These are phyloP conservation scores for Sebastes alutus DNA, from an alignment of 2,797 vertebrate genomes.

Conservation along the genomic window DNA sequence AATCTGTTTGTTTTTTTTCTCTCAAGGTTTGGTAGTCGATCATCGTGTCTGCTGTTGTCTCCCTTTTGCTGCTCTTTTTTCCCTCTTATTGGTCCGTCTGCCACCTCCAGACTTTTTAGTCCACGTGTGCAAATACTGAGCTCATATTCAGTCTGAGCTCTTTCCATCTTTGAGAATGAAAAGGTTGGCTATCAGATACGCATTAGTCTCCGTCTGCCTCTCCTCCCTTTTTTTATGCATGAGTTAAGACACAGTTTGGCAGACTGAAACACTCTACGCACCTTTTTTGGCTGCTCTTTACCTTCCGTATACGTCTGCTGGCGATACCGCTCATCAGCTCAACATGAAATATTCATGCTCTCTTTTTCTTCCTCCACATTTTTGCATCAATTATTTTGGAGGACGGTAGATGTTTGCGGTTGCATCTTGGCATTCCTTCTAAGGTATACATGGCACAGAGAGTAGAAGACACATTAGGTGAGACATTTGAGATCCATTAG, in stretches of 20 bases:
- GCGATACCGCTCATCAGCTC: constrained; percentile 50
- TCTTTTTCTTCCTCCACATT: constrained; percentile 44
- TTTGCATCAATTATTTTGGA: constrained; percentile 54
- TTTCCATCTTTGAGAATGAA: constrained; percentile 56
- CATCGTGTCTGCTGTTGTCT: constrained; percentile 8
- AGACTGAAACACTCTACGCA: constrained; percentile 50
- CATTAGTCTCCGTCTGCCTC: constrained; percentile 61
- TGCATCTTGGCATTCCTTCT: constrained; percentile 11
- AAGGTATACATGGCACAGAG: constrained; percentile 24
- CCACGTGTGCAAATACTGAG: constrained; percentile 37
- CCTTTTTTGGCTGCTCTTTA: constrained; percentile 61
- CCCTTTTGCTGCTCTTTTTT: background rate
- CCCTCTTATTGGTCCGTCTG: constrained; percentile 3
- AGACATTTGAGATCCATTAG: constrained; percentile 69
- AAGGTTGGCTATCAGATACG: constrained; percentile 53
- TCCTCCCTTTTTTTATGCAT: constrained; percentile 55
- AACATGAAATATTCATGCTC: constrained; percentile 73
- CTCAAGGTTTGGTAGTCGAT: constrained; percentile 15
- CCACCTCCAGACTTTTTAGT: constrained; percentile 23
- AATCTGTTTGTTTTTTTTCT: constrained; percentile 13
- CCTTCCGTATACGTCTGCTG: constrained; percentile 48
- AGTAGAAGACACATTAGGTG: constrained; percentile 39
- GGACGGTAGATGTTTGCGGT: constrained; percentile 16
- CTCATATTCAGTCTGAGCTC: constrained; percentile 43
- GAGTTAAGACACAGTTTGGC: constrained; percentile 56